phyloP scores from a whole-genome alignment of 2,113 vertebrate species.

The Erythrolamprus reginae region DNA sequence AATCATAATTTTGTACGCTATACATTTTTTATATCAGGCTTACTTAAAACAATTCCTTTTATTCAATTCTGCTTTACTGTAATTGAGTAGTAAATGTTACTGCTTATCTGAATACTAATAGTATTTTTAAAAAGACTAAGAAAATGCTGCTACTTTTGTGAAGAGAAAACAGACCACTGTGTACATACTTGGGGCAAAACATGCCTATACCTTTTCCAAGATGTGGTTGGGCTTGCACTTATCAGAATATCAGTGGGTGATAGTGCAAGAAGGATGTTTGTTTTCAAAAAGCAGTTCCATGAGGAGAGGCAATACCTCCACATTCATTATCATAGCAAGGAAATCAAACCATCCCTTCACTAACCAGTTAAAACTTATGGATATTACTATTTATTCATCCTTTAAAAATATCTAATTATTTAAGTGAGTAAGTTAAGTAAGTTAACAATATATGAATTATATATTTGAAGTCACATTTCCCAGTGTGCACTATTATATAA shows the following conservation, averaged over 20 bases:
- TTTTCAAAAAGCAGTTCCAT: background rate
- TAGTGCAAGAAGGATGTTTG: background rate
- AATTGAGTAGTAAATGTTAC: background rate
- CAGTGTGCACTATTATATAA: background rate
- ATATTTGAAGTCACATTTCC: background rate
- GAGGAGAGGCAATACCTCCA: background rate
- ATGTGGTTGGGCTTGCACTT: background rate
- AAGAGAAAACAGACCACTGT: background rate
- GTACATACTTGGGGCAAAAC: background rate
- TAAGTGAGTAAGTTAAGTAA: background rate
- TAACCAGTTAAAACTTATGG: background rate
- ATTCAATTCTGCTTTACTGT: background rate
- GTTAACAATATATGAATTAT: fast-evolving
- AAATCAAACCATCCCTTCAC: background rate
- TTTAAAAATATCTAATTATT: background rate
- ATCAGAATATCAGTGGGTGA: background rate
- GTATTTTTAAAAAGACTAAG: background rate
- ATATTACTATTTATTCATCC: background rate
- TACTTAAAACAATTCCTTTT: background rate
- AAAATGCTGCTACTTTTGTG: background rate
- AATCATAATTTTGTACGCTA: background rate
- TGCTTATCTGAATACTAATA: background rate
- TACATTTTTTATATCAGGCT: background rate
- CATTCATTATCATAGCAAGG: background rate
- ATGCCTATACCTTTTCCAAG: background rate